phyloP scores from a whole-genome alignment of 2,113 vertebrate genomes.

The Pachyramphus minor region DNA sequence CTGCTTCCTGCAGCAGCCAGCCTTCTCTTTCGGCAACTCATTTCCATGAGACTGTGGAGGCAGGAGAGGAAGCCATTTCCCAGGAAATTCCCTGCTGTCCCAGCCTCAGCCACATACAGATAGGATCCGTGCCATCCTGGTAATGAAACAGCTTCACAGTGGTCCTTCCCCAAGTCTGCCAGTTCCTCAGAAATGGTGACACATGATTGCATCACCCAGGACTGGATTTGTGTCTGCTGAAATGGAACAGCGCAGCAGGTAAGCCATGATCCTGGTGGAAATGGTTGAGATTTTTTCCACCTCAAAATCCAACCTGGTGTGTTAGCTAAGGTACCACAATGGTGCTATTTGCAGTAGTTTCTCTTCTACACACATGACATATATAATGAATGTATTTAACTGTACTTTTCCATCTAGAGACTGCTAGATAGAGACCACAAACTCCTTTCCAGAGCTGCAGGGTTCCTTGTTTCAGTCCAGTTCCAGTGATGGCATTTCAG shows the following conservation, averaged over 20 bases:
- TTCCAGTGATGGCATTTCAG: not conserved
- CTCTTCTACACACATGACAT: not conserved
- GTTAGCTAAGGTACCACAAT: not conserved
- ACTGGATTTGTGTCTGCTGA: not conserved
- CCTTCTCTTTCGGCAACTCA: rapidly evolving
- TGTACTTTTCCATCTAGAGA: not conserved
- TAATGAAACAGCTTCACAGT: not conserved
- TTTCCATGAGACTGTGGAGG: not conserved
- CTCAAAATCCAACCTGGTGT: not conserved
- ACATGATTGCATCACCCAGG: not conserved
- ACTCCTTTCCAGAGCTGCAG: not conserved
- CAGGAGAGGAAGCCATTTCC: not conserved
- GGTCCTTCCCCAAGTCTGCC: not conserved
- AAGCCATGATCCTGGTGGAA: not conserved
- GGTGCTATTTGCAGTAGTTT: not conserved
- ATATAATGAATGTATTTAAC: not conserved
- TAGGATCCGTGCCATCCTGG: rapidly evolving
- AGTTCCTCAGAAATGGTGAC: rapidly evolving
- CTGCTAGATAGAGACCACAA: not conserved
- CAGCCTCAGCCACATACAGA: rapidly evolving
- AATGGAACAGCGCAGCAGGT: not conserved
- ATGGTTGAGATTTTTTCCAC: not conserved
- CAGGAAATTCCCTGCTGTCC: not conserved
- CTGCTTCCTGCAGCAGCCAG: not conserved
- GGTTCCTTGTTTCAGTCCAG: not conserved